These are phyloP conservation scores for Notodonta dromedarius DNA, from an alignment of 2,888 invertebrate species.

Conservation along the genomic window DNA sequence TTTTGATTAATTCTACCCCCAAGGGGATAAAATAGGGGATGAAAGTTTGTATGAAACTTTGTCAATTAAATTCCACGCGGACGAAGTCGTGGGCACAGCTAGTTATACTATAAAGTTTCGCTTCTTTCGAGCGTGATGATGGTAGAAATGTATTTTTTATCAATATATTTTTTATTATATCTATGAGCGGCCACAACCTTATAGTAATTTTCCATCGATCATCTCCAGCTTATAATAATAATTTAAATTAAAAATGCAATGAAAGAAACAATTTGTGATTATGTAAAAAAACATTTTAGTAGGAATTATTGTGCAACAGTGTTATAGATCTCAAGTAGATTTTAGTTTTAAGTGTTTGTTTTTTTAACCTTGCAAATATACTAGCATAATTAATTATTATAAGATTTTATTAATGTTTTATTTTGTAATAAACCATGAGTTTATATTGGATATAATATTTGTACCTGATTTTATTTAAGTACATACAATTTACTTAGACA, in stretches of 20 bases:
- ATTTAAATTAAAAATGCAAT: neutral
- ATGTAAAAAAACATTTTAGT: conserved; percentile 3
- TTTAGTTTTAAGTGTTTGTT: conserved; percentile 1
- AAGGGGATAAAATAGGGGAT: no score
- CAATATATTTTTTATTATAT: no score
- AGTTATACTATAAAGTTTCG: no score
- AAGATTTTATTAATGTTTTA: neutral
- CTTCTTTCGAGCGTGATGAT: no score
- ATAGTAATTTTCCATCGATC: no score
- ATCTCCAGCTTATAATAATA: no score
- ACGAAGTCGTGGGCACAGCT: no score
- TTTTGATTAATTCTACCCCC: no score
- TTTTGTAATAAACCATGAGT: neutral
- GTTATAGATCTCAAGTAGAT: conserved; percentile 28
- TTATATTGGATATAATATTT: neutral
- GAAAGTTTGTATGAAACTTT: no score
- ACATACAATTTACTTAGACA: neutral
- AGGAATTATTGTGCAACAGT: conserved; percentile 7
- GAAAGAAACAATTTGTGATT: neutral
- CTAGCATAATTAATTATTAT: neutral
- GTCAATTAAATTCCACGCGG: no score
- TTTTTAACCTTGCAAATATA: neutral
- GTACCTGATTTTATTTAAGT: conserved; percentile 23
- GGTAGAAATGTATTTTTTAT: no score
- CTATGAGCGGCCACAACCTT: no score